These are phyloP conservation scores for Callimorpha dominula DNA, from an alignment of 2,888 invertebrate species.

Conservation along the genomic window DNA sequence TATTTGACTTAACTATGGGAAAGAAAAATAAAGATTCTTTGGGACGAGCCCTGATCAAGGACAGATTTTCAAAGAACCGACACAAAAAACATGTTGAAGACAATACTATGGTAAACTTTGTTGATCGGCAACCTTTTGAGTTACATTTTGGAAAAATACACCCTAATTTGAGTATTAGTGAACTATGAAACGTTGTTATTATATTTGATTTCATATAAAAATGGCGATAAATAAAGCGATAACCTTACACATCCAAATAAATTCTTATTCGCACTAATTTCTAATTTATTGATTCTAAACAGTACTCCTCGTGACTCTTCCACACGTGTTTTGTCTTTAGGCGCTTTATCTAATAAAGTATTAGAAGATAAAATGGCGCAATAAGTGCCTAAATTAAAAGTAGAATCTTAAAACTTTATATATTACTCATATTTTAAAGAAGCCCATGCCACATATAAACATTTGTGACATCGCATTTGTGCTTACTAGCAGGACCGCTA, in stretches of 20 bases:
- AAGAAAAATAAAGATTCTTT: conserved; percentile 90
- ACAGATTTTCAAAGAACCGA: conserved; percentile 89
- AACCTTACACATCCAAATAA: neutral
- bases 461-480: neutral
- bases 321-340: too few species aligned
- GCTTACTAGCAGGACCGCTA: neutral
- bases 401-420: neutral
- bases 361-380: neutral
- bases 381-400: neutral
- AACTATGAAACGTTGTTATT: neutral
- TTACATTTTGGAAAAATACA: neutral
- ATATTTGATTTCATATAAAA: neutral
- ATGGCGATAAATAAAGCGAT: neutral
- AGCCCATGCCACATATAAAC: neutral
- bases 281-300: too few species aligned
- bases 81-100: conserved; percentile 89
- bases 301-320: too few species aligned
- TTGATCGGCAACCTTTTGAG: conserved; percentile 16
- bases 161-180: neutral
- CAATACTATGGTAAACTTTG: conserved; percentile 89
- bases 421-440: neutral
- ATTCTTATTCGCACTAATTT: neutral
- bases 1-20: conserved; percentile 84
- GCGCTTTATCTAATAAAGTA: neutral
- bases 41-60: conserved; percentile 91